phyloP scores from a whole-genome alignment of 2,113 vertebrate species.

The Chelonoidis abingdonii region DNA sequence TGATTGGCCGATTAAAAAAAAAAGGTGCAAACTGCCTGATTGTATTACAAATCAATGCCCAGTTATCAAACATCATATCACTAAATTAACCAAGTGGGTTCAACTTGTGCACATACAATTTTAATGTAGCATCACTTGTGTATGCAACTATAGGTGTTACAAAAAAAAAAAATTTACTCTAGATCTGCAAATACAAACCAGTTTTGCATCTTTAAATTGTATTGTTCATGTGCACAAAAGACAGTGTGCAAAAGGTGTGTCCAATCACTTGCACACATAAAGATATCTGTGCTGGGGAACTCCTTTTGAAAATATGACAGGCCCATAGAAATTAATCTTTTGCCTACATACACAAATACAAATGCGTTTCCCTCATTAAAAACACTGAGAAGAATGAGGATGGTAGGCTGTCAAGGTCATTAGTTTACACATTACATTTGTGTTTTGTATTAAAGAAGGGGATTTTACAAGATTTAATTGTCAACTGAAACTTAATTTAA shows the following conservation, averaged over 20 bases:
- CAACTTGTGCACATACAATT: not conserved
- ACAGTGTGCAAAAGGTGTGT: not conserved
- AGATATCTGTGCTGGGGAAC: not conserved
- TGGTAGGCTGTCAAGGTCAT: not conserved
- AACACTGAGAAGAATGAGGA: not conserved
- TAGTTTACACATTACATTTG: not conserved
- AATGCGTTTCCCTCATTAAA: not conserved
- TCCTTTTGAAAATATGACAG: not conserved
- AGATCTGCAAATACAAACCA: not conserved
- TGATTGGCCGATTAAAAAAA: not conserved
- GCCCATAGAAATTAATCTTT: not conserved
- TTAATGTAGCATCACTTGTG: not conserved
- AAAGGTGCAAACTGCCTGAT: not conserved
- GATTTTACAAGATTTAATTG: not conserved
- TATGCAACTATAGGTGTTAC: not conserved
- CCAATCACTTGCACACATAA: not conserved
- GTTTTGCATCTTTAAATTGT: not conserved
- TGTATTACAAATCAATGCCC: not conserved
- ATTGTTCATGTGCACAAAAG: not conserved
- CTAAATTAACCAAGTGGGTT: not conserved
- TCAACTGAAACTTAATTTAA: constrained; percentile 39
- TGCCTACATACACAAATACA: not conserved
- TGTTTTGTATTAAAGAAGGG: not conserved
- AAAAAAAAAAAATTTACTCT: not conserved
- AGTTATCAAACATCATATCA: not conserved